phyloP scores from a whole-genome alignment of 64 coral and sea anemone species.

The Porites australiensis region DNA sequence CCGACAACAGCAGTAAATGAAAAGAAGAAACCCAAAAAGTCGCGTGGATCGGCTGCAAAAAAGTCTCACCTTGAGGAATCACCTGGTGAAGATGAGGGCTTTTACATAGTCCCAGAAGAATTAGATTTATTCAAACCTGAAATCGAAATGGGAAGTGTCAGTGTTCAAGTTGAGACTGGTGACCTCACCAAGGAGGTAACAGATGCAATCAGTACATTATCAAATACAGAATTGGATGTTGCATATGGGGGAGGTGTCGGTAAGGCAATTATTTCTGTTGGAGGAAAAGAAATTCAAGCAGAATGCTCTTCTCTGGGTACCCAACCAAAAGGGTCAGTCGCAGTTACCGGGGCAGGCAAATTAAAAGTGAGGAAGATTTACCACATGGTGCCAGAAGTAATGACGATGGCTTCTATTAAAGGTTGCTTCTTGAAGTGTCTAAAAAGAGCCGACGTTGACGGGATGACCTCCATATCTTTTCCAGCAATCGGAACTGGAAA shows the following conservation, averaged over 20 bases:
- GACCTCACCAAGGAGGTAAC: conserved; percentile 33
- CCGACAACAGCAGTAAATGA: background rate
- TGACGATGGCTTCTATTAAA: background rate
- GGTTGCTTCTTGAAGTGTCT: conserved; percentile 4
- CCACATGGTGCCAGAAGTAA: conserved; percentile 28
- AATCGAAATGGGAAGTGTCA: background rate
- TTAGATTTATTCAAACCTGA: background rate
- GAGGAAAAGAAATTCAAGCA: conserved; percentile 11
- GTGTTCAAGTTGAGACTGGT: conserved; percentile 31
- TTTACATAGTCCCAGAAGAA: background rate
- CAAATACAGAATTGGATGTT: background rate
- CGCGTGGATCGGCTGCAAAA: background rate
- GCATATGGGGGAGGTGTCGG: background rate
- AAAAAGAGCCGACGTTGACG: background rate
- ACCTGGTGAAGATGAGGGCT: background rate
- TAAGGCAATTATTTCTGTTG: background rate
- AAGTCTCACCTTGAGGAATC: background rate
- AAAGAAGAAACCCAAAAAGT: background rate
- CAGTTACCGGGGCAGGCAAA: conserved; percentile 22
- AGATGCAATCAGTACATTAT: conserved; percentile 35
- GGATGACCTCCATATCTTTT: background rate
- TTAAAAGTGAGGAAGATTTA: conserved; percentile 27
- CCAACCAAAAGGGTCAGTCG: conserved; percentile 18
- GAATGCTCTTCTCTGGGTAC: conserved; percentile 19
- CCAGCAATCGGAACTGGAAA: conserved; percentile 29